Base-by-base conservation (phyloP, 1,140 invertebrate genomes). In the Oncopeltus fasciatus region DNA sequence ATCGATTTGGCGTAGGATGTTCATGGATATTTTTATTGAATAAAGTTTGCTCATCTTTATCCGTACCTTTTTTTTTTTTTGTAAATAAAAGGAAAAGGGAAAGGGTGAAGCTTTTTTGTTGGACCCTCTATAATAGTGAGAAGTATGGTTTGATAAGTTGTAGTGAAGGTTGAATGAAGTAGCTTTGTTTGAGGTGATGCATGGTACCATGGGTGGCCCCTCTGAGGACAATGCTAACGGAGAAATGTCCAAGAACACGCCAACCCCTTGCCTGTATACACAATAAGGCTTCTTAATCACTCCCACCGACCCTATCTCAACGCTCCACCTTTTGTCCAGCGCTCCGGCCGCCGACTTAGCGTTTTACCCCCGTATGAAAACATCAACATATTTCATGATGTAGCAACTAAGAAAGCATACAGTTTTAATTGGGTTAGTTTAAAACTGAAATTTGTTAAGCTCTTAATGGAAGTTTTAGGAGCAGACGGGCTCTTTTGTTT, bases 371-470 rank as follows among this genome's bases (percentile, higher is more conserved):
- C n/a, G 24, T 49, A 49, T 24, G n/a, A 16, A 49, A 49, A 49
- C 47, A 49, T 49, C 24, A 49, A 49, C 47, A 49, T 49, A 49
- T 49, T 49, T 49, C 47, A 49, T 49, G 24, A n/a, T n/a, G n/a
- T n/a, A n/a, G n/a, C 24, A 49, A 49, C 47, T 49, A 49, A 20
- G 47, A 49, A 49, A 21, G 47, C 21, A 49, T 49, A 49, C 47
- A 49, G 47, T 49, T 49, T 49, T 49, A 49, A 49, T 49, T 49
- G 47, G n/a, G 47, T 49, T 49, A 49, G 47, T 49, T 49, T 49
- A 49, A 49, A 49, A 49, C 47, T 49, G 47, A 49, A 49, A 49
- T 49, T 49, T 49, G 47, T 49, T 49, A 49, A 12, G 21, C 47
- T 49, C 24, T 49, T 20, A 49, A 49, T 49, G 47, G 21, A 49